These are phyloP conservation scores for Heterodera schachtii DNA, from an alignment of 1,140 invertebrate genomes.

Conservation along the genomic window DNA sequence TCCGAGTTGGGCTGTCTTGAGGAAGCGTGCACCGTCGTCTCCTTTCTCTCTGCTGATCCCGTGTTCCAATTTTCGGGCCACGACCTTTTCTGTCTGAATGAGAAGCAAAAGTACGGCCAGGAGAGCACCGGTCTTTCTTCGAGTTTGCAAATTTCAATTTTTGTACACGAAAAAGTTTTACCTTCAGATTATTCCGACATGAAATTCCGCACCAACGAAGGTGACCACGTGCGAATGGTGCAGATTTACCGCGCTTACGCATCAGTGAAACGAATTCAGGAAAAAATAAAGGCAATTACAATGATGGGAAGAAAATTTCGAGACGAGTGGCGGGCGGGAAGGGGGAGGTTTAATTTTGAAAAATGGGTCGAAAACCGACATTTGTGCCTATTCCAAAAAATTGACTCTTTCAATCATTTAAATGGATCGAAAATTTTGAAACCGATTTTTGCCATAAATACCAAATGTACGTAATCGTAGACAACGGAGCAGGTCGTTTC, in stretches of 20 bases:
- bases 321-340: no score
- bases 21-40: slow-evolving; percentile 77
- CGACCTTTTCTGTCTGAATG: slow-evolving; percentile 59
- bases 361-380: no score
- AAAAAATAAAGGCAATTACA: slow-evolving; percentile 71
- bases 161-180: slow-evolving; percentile 64
- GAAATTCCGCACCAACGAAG: slow-evolving; percentile 83
- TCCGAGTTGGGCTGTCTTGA: slow-evolving; percentile 70
- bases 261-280: slow-evolving; percentile 69
- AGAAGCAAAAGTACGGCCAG: slow-evolving; percentile 67
- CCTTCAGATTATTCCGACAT: slow-evolving; percentile 28
- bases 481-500: no score
- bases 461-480: no score
- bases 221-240: slow-evolving; percentile 88
- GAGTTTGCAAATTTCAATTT: slow-evolving; percentile 51
- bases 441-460: no score
- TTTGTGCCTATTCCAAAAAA: no score
- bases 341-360: no score
- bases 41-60: slow-evolving; percentile 75
- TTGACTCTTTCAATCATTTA: no score
- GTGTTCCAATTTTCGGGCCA: slow-evolving; percentile 69
- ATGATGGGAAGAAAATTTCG: no score
- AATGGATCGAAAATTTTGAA: no score
- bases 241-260: slow-evolving; percentile 78
- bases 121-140: slow-evolving; percentile 74